phyloP scores from a whole-genome alignment of 2,113 vertebrate species.

The Caranx melampygus region DNA sequence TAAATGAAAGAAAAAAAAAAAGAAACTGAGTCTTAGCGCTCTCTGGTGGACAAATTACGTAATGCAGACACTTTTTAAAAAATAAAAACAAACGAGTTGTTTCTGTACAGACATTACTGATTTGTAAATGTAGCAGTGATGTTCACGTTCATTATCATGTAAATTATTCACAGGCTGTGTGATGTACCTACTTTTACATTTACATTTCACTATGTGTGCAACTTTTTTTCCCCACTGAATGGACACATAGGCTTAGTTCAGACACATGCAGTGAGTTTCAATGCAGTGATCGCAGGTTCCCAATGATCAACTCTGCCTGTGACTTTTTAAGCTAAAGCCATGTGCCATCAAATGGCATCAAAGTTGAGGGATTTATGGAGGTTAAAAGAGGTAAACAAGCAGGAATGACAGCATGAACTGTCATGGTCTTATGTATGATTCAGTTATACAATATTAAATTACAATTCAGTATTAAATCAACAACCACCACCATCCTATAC shows the following conservation, averaged over 20 bases:
- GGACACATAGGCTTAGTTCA: no score
- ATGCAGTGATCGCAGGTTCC: no score
- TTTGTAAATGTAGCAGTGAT: not conserved
- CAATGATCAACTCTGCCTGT: no score
- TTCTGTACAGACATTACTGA: not conserved
- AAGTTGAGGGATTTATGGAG: no score
- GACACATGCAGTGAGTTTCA: no score
- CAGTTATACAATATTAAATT: not conserved
- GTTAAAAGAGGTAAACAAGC: no score
- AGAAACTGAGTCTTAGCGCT: not conserved
- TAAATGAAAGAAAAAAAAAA: not conserved
- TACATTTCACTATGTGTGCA: not conserved
- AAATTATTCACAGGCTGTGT: not conserved
- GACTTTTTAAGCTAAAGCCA: no score
- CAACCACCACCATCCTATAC: not conserved
- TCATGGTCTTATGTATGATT: not conserved
- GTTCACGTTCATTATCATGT: no score
- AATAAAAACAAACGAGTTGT: not conserved
- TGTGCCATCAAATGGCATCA: no score
- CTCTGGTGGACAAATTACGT: slow-evolving; percentile 39
- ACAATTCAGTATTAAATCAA: not conserved
- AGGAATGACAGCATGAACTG: not conserved
- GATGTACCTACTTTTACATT: not conserved
- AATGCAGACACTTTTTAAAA: not conserved
- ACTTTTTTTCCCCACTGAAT: not conserved